Conservation (phyloP, 2,888 invertebrate genomes). For the Tetragonula carbonaria region DNA sequence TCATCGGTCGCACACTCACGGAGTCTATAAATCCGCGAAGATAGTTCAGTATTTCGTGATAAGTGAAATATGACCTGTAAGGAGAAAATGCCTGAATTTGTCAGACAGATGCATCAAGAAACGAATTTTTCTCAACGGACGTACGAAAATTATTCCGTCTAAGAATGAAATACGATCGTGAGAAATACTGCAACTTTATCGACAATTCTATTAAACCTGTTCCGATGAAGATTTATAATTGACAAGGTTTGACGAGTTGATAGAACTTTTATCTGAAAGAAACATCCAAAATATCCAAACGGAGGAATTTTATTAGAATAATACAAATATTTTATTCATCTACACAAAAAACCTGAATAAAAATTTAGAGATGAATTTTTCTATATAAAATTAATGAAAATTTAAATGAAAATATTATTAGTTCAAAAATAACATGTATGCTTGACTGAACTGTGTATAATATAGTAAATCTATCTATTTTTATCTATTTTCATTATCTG, state of each 20-base stretch:
- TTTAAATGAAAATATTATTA: neutral
- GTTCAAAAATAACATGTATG: neutral
- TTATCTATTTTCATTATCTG: no score
- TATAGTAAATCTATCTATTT: neutral
- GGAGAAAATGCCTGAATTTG: constrained; percentile 16
- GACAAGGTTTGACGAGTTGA: neutral
- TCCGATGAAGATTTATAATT: neutral
- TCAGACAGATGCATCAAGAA: constrained; percentile 5
- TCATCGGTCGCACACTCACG: neutral
- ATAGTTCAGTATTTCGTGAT: constrained; percentile 14
- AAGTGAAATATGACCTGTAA: constrained; percentile 13
- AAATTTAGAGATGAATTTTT: neutral
- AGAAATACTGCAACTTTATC: neutral
- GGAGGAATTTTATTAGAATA: neutral
- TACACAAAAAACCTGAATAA: neutral
- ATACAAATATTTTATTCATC: neutral
- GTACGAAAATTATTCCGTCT: constrained; percentile 10
- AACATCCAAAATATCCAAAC: no score
- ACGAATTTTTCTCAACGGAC: constrained; percentile 3
- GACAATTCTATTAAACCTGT: neutral
- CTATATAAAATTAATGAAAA: neutral
- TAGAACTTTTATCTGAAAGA: neutral
- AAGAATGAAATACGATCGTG: neutral
- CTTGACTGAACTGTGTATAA: neutral
- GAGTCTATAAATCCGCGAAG: constrained; percentile 6